Percentiles rank a stretch among this genome's conserved stretches.
These are phyloP conservation scores for Sylvia atricapilla DNA, from an alignment of 2,113 vertebrate genomes.

Conservation along the genomic window DNA sequence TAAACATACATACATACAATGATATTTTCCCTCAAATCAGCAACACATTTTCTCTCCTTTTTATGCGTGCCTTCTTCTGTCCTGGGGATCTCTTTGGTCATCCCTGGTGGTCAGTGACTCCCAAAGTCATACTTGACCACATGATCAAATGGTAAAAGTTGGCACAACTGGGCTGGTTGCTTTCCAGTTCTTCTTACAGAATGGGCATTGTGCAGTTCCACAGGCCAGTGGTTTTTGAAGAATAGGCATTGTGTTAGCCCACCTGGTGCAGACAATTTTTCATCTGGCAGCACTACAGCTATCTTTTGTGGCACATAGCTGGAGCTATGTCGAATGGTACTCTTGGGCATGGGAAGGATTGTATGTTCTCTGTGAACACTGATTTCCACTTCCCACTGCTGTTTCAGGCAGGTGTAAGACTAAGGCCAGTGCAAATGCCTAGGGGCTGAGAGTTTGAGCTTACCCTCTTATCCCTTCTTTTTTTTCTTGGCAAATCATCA, in stretches of 20 bases:
- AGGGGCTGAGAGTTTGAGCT: not conserved
- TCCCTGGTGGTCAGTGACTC: not conserved
- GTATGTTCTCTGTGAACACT: not conserved
- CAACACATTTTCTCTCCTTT: not conserved
- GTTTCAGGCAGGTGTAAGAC: not conserved
- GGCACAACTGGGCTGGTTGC: not conserved
- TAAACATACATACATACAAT: not conserved
- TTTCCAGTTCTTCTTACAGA: not conserved
- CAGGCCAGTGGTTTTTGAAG: not conserved
- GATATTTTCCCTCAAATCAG: not conserved
- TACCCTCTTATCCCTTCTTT: not conserved
- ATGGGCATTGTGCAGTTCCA: not conserved
- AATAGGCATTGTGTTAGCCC: not conserved
- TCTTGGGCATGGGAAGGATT: not conserved
- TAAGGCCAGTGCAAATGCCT: not conserved
- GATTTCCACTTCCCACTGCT: not conserved
- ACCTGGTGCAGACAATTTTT: not conserved
- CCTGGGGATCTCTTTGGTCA: not conserved
- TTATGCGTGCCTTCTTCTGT: not conserved
- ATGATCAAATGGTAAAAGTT: not conserved
- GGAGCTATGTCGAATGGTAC: not conserved
- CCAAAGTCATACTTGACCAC: not conserved
- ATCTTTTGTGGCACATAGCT: not conserved
- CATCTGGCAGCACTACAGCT: not conserved
- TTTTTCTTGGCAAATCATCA: not conserved